Base-by-base conservation (phyloP, 2,113 vertebrate genomes). In the Todiramphus saurophagus region DNA sequence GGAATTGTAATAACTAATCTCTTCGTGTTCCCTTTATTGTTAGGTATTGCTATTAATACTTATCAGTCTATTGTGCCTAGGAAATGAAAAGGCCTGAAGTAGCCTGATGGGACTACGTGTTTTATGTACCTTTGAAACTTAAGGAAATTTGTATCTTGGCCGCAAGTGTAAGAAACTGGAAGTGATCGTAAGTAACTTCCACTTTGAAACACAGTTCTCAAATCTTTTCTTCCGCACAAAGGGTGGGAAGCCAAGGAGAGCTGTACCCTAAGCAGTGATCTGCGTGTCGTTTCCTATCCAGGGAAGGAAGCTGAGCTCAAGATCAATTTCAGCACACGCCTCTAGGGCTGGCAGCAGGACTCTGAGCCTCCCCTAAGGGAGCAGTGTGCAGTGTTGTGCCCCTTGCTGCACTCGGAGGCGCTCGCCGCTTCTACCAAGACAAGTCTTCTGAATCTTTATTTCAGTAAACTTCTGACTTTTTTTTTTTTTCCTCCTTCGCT, bases 31-130 rank as follows among this genome's bases (percentile, higher is more conserved):
- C 55, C 83, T 90, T 78, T 70, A 67, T 90, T 90, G 81, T 67
- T 58, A 86, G 68, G 77, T 80, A 24, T 66, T 89, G 79, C 70
- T 93, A 77, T 74, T 77, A 95, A 91, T 91, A 62, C 87, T 84
- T 92, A 83, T 93, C 68, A 79, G 41, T 6, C 66, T 72, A 18
- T 91, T 80, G 91, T 93, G 89, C 63, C 67, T 39, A 67, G 89
- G 89, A 97, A 93, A 93, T 95, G 53, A 89, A 93, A 94, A 76
- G 80, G 43, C 82, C 68, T 83, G 44, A 70, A 86, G 64, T 39
- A 60, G 56, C 43, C 76, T 62, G 27, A 16, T 2, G 30, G 69
- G 93, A 53, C 33, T 44, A 80, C 69, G 44, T 58, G 48, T 69
- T 67, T 66, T 50, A 13, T 16, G 77, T 24, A 23, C 1, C 7